These are phyloP conservation scores for Battus philenor DNA, from an alignment of 1,140 invertebrate genomes.

Conservation along the genomic window DNA sequence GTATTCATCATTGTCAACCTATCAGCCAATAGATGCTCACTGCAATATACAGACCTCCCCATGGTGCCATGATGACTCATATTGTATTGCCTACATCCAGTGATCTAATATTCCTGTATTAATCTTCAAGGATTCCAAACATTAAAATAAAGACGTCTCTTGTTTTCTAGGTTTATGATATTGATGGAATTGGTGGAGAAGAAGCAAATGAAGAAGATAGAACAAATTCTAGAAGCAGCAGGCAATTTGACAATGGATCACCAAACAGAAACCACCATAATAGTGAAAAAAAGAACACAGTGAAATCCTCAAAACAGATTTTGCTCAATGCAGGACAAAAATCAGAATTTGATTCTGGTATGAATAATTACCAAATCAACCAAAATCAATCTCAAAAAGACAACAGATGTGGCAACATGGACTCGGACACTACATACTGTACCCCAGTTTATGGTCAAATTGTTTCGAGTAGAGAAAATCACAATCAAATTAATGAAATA, in stretches of 20 bases:
- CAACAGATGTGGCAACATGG: conserved; percentile 37
- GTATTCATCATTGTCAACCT: too few relatives aligned
- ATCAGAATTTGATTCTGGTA: conserved; percentile 66
- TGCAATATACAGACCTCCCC: too few relatives aligned
- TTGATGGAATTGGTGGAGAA: conserved; percentile 58
- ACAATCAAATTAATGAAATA: conserved; percentile 69
- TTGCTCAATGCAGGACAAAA: conserved; percentile 65
- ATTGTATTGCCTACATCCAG: too few relatives aligned
- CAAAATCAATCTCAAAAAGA: conserved; percentile 47
- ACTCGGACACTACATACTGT: conserved; percentile 63
- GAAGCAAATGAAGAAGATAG: conserved; percentile 56
- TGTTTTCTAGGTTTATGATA: conserved; percentile 70
- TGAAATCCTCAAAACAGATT: conserved; percentile 67
- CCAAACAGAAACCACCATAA: conserved; percentile 30
- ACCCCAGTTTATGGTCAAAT: conserved; percentile 66
- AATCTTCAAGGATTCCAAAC: too few relatives aligned
- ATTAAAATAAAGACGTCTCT: too few relatives aligned
- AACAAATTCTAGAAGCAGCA: conserved; percentile 28
- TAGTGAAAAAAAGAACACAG: conserved; percentile 41
- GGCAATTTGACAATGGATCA: conserved; percentile 37
- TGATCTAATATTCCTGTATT: too few relatives aligned
- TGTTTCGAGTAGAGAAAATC: conserved; percentile 64
- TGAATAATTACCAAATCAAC: conserved; percentile 65
- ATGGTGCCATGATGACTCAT: too few relatives aligned
- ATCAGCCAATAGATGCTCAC: too few relatives aligned